A percentile compares a stretch with the other conserved stretches of the same genome.
phyloP scores from a whole-genome alignment of 30 jellyfish, hydroid and myxozoan genomes.

The Phacellophora camtschatica region DNA sequence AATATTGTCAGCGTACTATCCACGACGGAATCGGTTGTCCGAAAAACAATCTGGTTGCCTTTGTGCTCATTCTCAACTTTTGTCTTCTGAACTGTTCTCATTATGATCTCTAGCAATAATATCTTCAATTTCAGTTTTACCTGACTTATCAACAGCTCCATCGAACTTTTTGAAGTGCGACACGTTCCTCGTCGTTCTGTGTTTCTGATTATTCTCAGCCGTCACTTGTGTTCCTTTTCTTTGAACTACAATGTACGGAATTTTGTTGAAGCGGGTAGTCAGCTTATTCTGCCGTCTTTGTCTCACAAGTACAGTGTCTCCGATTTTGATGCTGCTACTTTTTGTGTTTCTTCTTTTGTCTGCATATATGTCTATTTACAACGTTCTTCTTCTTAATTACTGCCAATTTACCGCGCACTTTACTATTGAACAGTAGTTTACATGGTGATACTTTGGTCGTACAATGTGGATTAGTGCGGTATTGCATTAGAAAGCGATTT shows the following conservation, averaged over 20 bases:
- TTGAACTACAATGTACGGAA: constrained; percentile 15
- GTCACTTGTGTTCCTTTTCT: constrained; percentile 46
- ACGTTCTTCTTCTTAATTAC: no score
- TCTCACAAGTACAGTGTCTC: constrained; percentile 29
- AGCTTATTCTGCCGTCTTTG: constrained; percentile 15
- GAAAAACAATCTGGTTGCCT: constrained; percentile 46
- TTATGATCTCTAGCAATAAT: background rate
- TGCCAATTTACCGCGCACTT: no score
- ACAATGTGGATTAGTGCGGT: no score
- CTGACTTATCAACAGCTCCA: background rate
- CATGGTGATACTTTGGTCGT: no score
- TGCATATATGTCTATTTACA: no score
- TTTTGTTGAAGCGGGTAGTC: background rate
- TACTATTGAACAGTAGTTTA: no score
- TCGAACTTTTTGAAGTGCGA: constrained; percentile 17
- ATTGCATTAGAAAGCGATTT: no score
- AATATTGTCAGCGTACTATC: background rate
- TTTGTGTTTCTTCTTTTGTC: constrained; percentile 25
- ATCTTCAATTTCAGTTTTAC: constrained; percentile 28
- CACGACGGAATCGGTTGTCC: constrained; percentile 22
- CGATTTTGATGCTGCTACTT: constrained; percentile 19
- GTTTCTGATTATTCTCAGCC: constrained; percentile 13
- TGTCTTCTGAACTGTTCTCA: constrained; percentile 4
- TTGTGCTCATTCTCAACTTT: constrained; percentile 24
- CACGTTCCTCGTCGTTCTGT: constrained; percentile 29